These are phyloP conservation scores for Rotaria socialis DNA, from an alignment of 2,888 invertebrate species.

Conservation along the genomic window DNA sequence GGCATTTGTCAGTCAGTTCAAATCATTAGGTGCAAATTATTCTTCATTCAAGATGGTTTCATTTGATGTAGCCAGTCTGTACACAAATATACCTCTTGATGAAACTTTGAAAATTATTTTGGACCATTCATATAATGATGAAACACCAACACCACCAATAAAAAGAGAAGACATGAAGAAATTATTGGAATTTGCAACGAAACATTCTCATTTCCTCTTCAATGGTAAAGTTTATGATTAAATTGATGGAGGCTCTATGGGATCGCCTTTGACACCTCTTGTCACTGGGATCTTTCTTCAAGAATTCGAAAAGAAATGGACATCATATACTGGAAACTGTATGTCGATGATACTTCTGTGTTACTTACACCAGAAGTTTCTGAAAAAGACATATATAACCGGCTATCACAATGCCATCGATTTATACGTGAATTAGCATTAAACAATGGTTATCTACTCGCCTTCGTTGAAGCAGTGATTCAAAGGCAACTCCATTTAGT, in stretches of 20 bases:
- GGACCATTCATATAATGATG: not conserved
- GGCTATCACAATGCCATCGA: too few relatives aligned
- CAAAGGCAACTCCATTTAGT: not conserved
- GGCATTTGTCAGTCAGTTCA: not conserved
- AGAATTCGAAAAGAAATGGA: not conserved
- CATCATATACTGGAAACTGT: too few relatives aligned
- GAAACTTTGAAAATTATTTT: not conserved
- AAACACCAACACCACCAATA: not conserved
- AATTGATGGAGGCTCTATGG: not conserved
- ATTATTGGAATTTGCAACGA: not conserved
- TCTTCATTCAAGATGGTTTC: not conserved
- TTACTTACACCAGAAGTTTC: too few relatives aligned
- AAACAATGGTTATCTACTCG: too few relatives aligned
- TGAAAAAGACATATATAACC: too few relatives aligned
- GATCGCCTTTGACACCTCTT: not conserved
- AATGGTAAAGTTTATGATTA: slow-evolving; percentile 24
- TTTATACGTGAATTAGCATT: too few relatives aligned
- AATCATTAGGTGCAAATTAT: too few relatives aligned
- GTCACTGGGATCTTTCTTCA: not conserved
- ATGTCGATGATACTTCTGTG: too few relatives aligned
- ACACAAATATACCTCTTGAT: not conserved
- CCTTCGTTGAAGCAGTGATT: not conserved
- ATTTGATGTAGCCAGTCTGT: not conserved
- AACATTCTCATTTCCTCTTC: not conserved
- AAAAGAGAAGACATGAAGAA: not conserved